A percentile compares a stretch with the other conserved stretches of the same genome.
Evolutionary conservation across 2,888 invertebrate species (phyloP).

Genomic region (Agelastica alni): DNA sequence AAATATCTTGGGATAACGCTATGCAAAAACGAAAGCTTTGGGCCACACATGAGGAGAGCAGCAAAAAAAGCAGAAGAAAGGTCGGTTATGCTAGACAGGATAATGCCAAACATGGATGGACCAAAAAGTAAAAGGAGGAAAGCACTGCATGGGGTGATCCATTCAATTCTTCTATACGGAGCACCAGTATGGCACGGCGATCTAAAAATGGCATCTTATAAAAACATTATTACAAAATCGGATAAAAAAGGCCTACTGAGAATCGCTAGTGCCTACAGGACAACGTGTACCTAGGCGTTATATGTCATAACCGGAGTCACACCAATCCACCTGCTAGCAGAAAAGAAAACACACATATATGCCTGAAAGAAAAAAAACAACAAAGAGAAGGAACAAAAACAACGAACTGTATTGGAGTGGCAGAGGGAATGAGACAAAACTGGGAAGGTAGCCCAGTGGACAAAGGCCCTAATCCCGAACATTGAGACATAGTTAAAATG

Average conservation of each 20-base stretch:
- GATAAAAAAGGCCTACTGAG: too few species aligned
- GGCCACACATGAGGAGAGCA: conserved; percentile 10
- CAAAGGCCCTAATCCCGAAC: conserved; percentile 1
- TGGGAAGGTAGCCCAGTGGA: background rate
- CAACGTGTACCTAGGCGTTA: background rate
- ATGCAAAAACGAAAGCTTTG: conserved; percentile 28
- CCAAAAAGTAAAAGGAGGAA: too few species aligned
- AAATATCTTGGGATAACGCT: conserved; percentile 28
- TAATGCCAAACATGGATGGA: conserved; percentile 29
- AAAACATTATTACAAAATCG: too few species aligned
- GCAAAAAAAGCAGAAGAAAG: conserved; percentile 11
- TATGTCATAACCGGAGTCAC: background rate
- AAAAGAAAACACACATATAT: background rate
- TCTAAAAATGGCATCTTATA: too few species aligned
- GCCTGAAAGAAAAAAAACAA: background rate
- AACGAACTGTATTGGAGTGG: background rate
- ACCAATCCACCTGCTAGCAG: background rate
- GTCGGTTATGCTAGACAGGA: background rate
- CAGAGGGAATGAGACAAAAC: background rate
- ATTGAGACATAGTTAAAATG: background rate
- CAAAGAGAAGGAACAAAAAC: background rate
- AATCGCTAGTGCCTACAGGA: background rate
- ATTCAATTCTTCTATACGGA: background rate
- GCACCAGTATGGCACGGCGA: conserved; percentile 11
- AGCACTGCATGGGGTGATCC: too few species aligned